These are phyloP conservation scores for Xestoiulus laeticollis DNA, from an alignment of 2,888 invertebrate species.

Conservation along the genomic window DNA sequence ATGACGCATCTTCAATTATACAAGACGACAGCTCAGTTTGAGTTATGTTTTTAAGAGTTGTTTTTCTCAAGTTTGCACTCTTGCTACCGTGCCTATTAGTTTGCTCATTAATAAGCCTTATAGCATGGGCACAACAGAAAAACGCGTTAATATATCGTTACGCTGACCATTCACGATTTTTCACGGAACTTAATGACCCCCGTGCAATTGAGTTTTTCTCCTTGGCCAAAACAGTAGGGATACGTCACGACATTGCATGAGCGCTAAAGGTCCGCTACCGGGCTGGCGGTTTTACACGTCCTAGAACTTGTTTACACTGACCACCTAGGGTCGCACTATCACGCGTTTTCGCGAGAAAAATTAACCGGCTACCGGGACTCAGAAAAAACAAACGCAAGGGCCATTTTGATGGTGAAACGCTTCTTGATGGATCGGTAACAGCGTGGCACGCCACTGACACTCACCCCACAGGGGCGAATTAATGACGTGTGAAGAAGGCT, in stretches of 20 bases:
- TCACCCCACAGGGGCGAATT: constrained; percentile 21
- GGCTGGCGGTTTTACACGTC: constrained; percentile 35
- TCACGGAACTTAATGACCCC: constrained; percentile 3
- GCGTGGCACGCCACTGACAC: constrained; percentile 31
- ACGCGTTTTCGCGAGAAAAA: background rate
- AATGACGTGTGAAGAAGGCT: constrained; percentile 39
- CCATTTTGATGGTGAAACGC: background rate
- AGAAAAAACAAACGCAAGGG: background rate
- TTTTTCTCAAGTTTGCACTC: background rate
- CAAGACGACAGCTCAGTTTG: constrained; percentile 34
- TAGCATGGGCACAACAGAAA: background rate
- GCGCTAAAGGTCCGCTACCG: background rate
- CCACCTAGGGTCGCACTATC: background rate
- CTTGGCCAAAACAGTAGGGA: background rate
- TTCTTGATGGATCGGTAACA: constrained; percentile 27
- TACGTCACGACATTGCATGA: background rate
- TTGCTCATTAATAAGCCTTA: constrained; percentile 10
- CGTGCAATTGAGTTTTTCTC: constrained; percentile 14
- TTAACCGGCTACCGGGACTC: background rate
- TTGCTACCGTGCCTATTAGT: background rate
- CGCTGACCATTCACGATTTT: constrained; percentile 31
- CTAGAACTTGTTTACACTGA: constrained; percentile 40
- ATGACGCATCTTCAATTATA: background rate
- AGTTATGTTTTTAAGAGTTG: background rate
- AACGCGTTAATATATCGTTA: background rate